Evolutionary conservation across 1,140 invertebrate genomes (phyloP), one percentile per base, ranked within the genome.

Genomic region (Atta colombica): DNA sequence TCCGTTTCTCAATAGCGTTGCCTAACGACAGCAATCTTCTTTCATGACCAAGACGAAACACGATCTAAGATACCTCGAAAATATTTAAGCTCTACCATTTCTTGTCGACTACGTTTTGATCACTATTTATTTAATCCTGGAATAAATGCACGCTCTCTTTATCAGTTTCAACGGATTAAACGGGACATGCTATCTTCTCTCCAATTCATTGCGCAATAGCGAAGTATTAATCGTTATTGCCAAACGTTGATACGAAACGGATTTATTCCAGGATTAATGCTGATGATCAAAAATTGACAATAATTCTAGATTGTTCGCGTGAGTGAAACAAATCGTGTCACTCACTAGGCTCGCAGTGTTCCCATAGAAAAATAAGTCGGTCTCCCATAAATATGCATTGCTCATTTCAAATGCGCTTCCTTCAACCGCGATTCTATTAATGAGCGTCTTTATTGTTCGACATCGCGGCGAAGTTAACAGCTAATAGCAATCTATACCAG

Each of bases 301-400:
- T 55, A 71, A 71, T 14, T 39, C 51, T 39, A 28, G 66, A 60
- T 71, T 53, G 16, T 39, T 68, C 49, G 63, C 25, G n/a, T 4
- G 80, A 61, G 12, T 45, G n/a, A 14, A 25, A 78, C 14, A 28
- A 45, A 55, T 78, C 45, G n/a, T 45, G 4, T n/a, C 28, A 49
- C 16, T 65, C 25, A 61, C 35, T 49, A 31, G 16, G 18, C 45
- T 63, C 35, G 25, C n/a, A 81, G 55, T 65, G 51, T 78, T 78
- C 55, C 39, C 35, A 81, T 86, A 86, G 85, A 86, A 86, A 87
- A 72, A 82, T 87, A 87, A 69, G 21, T 86, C 12, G 18, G 53
- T 53, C 49, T 53, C 63, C 49, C 31, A 80, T 18, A 75, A 84
- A 63, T 75, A 84, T 28, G 53, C 78, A 71, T 75, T 31, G 55